phyloP scores from a whole-genome alignment of 1,140 invertebrate species.

The Parasteatoda tepidariorum region DNA sequence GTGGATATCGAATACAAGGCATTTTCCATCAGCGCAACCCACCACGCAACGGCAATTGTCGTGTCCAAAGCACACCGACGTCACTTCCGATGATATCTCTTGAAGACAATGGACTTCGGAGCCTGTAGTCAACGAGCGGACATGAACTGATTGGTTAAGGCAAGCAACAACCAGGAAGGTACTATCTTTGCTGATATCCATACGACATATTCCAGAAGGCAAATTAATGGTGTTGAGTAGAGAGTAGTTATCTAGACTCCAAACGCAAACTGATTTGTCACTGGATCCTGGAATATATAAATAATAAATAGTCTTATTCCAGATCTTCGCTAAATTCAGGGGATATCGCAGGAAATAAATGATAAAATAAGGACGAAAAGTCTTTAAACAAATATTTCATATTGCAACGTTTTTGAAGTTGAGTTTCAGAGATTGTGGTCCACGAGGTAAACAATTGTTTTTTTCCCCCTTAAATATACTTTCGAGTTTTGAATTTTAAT shows the following conservation, averaged over 20 bases:
- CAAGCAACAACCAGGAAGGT: constrained; percentile 83
- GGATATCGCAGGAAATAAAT: too few relatives aligned
- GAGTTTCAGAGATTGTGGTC: too few relatives aligned
- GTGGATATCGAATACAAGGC: constrained; percentile 84
- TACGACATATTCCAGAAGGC: constrained; percentile 76
- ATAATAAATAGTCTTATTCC: background rate
- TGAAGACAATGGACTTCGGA: constrained; percentile 80
- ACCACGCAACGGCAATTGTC: constrained; percentile 83
- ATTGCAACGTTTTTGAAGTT: too few relatives aligned
- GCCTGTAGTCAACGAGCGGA: constrained; percentile 84
- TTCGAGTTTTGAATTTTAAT: too few relatives aligned
- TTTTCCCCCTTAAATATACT: too few relatives aligned
- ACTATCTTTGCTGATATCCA: constrained; percentile 83
- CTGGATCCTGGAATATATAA: constrained; percentile 70
- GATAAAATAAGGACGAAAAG: too few relatives aligned
- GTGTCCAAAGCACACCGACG: constrained; percentile 79
- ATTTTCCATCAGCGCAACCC: constrained; percentile 76
- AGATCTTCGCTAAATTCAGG: too few relatives aligned
- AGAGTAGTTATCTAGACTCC: constrained; percentile 82
- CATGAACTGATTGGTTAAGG: constrained; percentile 82
- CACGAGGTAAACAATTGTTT: too few relatives aligned
- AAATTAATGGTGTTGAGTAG: constrained; percentile 80
- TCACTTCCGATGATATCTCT: constrained; percentile 69
- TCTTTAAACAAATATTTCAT: too few relatives aligned
- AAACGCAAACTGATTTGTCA: constrained; percentile 84